Conservation (phyloP, 2,888 invertebrate species). For the Clepsis dumicolana region DNA sequence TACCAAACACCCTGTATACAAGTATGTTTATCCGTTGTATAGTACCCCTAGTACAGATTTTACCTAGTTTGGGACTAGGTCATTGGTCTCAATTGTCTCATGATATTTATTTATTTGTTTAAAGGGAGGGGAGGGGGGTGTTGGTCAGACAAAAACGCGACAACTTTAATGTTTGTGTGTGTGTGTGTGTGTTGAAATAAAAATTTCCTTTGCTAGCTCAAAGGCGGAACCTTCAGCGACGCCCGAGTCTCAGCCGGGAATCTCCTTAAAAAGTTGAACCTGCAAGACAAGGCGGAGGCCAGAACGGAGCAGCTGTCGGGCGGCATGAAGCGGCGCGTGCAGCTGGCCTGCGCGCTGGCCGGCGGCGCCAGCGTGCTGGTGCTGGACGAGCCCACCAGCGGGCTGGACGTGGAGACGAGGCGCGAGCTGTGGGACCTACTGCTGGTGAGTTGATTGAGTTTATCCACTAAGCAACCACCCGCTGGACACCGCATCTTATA, state of each 20-base stretch:
- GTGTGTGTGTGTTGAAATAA: too few species aligned
- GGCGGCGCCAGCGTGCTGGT: constrained; percentile 89
- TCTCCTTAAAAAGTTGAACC: constrained; percentile 54
- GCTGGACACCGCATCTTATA: too few species aligned
- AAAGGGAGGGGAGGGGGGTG: too few species aligned
- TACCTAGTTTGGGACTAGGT: too few species aligned
- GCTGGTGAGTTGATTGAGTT: constrained; percentile 25
- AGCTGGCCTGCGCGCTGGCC: constrained; percentile 94
- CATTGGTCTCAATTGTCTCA: too few species aligned
- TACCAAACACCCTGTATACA: too few species aligned
- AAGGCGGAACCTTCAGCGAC: constrained; percentile 56
- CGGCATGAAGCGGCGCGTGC: constrained; percentile 94
- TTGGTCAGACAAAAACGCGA: too few species aligned
- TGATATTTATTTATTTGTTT: too few species aligned
- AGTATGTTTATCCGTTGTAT: too few species aligned
- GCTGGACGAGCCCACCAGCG: constrained; percentile 91
- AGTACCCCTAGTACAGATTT: too few species aligned
- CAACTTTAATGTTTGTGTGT: too few species aligned
- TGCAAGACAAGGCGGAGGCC: constrained; percentile 86
- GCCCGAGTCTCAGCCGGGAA: constrained; percentile 48
- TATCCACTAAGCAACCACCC: too few species aligned
- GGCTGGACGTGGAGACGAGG: constrained; percentile 65
- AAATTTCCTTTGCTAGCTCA: constrained; percentile 65
- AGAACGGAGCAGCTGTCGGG: constrained; percentile 90
- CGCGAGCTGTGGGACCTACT: constrained; percentile 61